phyloP scores from a whole-genome alignment of 1,140 invertebrate species.

The Lineus longissimus region DNA sequence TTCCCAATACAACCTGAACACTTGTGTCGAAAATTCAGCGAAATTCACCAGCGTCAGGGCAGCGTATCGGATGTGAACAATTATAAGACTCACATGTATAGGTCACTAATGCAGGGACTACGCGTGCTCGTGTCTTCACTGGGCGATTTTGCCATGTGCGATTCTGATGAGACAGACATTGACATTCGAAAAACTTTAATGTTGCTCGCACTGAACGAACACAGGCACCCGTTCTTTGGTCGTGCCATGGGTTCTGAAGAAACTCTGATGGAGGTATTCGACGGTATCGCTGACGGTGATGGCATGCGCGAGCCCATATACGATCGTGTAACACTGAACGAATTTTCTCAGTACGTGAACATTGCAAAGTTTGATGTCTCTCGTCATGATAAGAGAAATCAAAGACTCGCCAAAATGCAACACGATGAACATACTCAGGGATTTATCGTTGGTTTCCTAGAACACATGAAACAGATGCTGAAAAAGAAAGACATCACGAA shows the following conservation, averaged over 20 bases:
- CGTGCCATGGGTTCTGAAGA: constrained; percentile 1
- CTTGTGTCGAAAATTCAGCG: background rate
- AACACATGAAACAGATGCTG: background rate
- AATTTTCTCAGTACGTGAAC: constrained; percentile 5
- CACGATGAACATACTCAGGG: background rate
- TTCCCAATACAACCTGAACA: background rate
- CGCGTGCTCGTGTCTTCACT: background rate
- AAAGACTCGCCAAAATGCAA: background rate
- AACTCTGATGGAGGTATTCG: background rate
- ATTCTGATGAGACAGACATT: background rate
- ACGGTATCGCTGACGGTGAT: background rate
- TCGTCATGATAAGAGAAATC: background rate
- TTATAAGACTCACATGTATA: background rate
- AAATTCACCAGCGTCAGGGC: background rate
- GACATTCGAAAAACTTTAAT: constrained; percentile 1
- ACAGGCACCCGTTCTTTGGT: constrained; percentile 2
- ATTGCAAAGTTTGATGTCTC: background rate
- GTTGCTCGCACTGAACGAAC: background rate
- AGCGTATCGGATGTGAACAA: background rate
- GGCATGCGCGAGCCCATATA: background rate
- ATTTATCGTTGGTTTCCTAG: background rate
- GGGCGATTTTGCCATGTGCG: background rate
- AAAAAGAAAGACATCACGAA: background rate
- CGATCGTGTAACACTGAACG: background rate
- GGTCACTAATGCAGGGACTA: background rate